Conservation (phyloP, 2,888 invertebrate species). For the Papilio elwesi region DNA sequence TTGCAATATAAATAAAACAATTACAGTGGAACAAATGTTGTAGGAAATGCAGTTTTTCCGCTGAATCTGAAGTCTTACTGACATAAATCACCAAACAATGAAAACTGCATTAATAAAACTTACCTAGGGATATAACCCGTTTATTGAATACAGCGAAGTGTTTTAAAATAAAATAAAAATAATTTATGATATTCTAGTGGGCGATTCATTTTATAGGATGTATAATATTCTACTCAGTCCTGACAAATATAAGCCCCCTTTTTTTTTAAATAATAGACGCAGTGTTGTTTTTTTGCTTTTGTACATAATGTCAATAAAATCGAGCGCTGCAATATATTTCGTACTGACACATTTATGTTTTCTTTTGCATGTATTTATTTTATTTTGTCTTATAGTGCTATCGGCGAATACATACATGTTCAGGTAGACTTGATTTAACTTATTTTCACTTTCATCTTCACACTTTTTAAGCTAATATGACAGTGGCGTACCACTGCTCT, state of each 20-base stretch:
- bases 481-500: no score
- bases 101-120: background rate
- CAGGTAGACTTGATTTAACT: no score
- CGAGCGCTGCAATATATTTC: background rate
- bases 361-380: background rate
- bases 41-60: no score
- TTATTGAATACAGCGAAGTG: background rate
- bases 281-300: background rate
- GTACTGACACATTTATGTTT: background rate
- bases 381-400: background rate
- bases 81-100: background rate
- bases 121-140: background rate
- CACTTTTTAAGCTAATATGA: no score
- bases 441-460: no score
- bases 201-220: slow-evolving; percentile 10
- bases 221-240: background rate
- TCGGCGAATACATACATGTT: background rate
- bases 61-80: no score
- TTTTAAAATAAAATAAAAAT: slow-evolving; percentile 9
- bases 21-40: no score
- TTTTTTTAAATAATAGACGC: background rate
- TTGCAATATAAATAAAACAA: no score
- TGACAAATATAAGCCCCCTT: background rate
- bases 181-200: slow-evolving; percentile 16
- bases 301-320: background rate